These are phyloP conservation scores for Ammodytes dubius DNA, from an alignment of 2,113 vertebrate genomes.

Conservation along the genomic window DNA sequence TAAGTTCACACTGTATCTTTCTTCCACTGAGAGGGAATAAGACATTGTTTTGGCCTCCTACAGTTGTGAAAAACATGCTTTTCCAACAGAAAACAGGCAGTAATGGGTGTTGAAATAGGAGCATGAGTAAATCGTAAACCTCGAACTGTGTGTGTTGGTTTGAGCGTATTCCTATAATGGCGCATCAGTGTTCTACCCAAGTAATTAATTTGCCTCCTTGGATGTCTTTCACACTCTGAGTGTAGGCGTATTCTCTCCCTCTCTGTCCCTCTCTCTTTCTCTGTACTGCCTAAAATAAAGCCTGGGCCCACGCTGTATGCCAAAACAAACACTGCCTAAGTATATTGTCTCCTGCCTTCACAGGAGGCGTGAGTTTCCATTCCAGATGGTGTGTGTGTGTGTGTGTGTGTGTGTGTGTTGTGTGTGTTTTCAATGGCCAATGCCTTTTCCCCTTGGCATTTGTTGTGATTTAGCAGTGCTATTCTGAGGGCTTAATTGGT, in stretches of 20 bases:
- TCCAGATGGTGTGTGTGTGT: constrained; percentile 36
- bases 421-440: constrained; percentile 8
- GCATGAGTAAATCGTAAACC: not conserved
- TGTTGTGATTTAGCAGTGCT: constrained; percentile 37
- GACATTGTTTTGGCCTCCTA: not conserved
- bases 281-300: constrained; percentile 66
- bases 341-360: constrained; percentile 55
- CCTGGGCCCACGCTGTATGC: constrained; percentile 53
- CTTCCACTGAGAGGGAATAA: not conserved
- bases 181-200: constrained; percentile 16
- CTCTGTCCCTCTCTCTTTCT: not conserved
- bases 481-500: constrained; percentile 57
- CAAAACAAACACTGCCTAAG: constrained; percentile 66
- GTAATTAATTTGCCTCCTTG: constrained; percentile 22
- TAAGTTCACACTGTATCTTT: not conserved
- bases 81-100: not conserved
- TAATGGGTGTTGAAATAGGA: not conserved
- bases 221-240: constrained; percentile 30
- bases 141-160: constrained; percentile 1
- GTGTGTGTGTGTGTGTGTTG: constrained; percentile 11
- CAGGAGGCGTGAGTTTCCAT: constrained; percentile 63
- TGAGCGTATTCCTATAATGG: constrained; percentile 1
- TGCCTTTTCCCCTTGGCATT: constrained; percentile 28
- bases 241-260: constrained; percentile 43
- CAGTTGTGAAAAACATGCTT: not conserved